Evolutionary conservation across 1,140 invertebrate species (phyloP), one percentile per base, ranked within the genome.

Genomic region (Zeugodacus cucurbitae): DNA sequence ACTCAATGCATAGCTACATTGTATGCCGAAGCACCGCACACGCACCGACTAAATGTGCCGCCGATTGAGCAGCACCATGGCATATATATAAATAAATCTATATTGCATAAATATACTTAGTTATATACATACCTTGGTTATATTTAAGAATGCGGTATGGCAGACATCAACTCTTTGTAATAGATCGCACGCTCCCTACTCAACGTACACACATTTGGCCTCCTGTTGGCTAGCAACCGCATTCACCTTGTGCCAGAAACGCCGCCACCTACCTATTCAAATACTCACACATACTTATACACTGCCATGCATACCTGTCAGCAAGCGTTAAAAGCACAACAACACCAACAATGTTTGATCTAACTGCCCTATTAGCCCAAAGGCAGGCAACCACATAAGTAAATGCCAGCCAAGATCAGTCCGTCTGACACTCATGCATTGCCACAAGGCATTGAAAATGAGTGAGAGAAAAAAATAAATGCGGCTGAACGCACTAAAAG

Each of bases 201-300:
- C 41, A 37, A n/a, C 10, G 10, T 22, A 8, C 7, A 2, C 20
- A 22, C 20, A 26, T 82, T 48, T 82, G 74, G 74, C 74, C 41
- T 29, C 41, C 20, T n/a, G 34, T 1, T 7, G 22, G 17, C 41
- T 48, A n/a, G 41, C 74, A 82, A 82, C 74, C 74, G 74, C 74
- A 82, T 37, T 82, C 26, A 82, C 74, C 74, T 82, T 82, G 74
- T 54, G 41, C 74, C 74, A 82, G 74, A 82, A 82, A 54, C 41
- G 41, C 74, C n/a, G 74, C n/a, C 74, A 82, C 26, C 74, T 44
- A 82, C 74, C 37, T 82, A 48, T 41, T 22, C 10, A 82, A 22
- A 22, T 48, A 82, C 44, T 5, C 44, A 41, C 22, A 41, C 8
- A 37, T 17, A 67, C 29, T 14, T 67, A 41, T 11, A 32, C 67